A percentile compares a stretch with the other conserved stretches of the same genome.
Conservation (phyloP, 2,888 invertebrate genomes). For the Aproaerema taeniolella region DNA sequence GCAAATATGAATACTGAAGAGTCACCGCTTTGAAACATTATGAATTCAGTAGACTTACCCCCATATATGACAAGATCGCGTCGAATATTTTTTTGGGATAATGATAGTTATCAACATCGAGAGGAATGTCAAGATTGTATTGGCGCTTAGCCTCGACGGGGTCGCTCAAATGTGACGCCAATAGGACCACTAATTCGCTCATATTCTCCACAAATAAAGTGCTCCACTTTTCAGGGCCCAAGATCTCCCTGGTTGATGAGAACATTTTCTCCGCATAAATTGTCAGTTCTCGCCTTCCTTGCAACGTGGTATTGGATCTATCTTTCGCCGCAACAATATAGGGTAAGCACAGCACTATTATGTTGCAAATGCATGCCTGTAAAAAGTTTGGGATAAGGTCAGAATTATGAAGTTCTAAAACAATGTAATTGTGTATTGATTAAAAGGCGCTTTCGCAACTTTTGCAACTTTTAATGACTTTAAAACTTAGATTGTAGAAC, state of each 20-base stretch:
- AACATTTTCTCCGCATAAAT: slow-evolving; percentile 35
- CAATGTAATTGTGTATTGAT: too few species aligned
- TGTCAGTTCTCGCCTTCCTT: slow-evolving; percentile 20
- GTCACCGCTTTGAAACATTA: too few species aligned
- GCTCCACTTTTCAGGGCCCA: slow-evolving; percentile 50
- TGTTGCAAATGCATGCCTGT: slow-evolving; percentile 55
- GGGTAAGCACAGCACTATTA: slow-evolving; percentile 54
- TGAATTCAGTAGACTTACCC: slow-evolving; percentile 38
- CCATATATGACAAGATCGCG: slow-evolving; percentile 60
- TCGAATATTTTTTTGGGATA: slow-evolving; percentile 53
- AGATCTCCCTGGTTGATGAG: slow-evolving; percentile 41
- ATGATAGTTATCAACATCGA: slow-evolving; percentile 45
- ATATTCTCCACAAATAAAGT: slow-evolving; percentile 59
- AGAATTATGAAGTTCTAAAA: not conserved
- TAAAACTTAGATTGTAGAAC: too few species aligned
- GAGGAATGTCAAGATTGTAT: slow-evolving; percentile 41
- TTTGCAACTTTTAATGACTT: too few species aligned
- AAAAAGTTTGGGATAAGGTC: slow-evolving; percentile 28
- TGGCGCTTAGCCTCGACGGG: slow-evolving; percentile 37
- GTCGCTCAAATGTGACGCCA: slow-evolving; percentile 52
- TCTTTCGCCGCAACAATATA: slow-evolving; percentile 52
- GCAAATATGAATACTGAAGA: not conserved
- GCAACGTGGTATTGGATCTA: slow-evolving; percentile 32
- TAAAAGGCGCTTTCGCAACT: not conserved
- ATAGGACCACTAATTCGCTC: slow-evolving; percentile 46